Evolutionary conservation across 2,888 invertebrate species (phyloP), one percentile per base, ranked within the genome.

Genomic region (Dichetophora obliterata): DNA sequence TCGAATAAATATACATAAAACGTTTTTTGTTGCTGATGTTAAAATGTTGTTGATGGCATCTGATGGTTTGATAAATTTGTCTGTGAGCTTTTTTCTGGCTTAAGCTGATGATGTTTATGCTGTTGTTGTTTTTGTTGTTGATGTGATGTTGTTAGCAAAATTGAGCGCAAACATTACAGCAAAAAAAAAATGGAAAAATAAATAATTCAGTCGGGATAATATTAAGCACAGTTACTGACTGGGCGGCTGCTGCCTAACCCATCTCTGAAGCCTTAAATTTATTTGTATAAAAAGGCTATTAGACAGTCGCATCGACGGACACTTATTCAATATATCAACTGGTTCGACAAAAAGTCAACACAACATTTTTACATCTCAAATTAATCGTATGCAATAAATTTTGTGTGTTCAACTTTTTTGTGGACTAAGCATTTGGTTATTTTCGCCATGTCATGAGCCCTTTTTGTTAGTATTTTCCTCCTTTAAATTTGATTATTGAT

Each of bases 381-480:
- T 78, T 74, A 78, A 76, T 74, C 34, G 78, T 16, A 27, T 43
- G 31, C 69, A 70, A 74, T 76, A 65, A 78, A 65, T 70, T 66
- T 74, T 57, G 24, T 37, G 63, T 43, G 27, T 34, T 11, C 43
- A 43, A 6, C 50, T 14, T 43, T 9, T 68, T 57, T 54, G 16
- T 70, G 31, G 14, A 9, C 70, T 31, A 14, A 34, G 19, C 48
- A 50, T 27, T 68, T 50, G 24, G 6, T 31, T 31, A 31, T 31
- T 31, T 31, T 31, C 31, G 5, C 3, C 31, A 31, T 31, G 31
- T 31, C 31, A 31, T 27, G 22, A 14, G 6, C n/a, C 19, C 11
- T 68, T 11, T 27, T 50, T 50, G 16, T 48, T 50, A 48, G 24
- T 11, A 11, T n/a, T 50, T 48, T 24, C 16, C n/a, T 50, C 43